A percentile compares a stretch with the other conserved stretches of the same genome.
These are phyloP conservation scores for Leptinotarsa juncta DNA, from an alignment of 2,888 invertebrate species.

Conservation along the genomic window DNA sequence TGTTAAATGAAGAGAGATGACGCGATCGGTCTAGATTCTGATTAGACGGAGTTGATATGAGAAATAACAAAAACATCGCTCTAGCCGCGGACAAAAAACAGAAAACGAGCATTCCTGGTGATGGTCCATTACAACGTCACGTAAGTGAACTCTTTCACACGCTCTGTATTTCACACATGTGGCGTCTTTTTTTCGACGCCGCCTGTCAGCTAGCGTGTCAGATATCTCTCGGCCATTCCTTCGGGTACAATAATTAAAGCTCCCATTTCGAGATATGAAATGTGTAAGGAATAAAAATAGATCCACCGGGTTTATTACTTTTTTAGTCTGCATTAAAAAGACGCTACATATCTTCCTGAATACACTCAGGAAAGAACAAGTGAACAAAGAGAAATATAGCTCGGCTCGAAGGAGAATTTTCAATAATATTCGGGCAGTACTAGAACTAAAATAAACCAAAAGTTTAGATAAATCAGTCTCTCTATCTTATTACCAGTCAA, in stretches of 20 bases:
- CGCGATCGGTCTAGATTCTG: conserved; percentile 7
- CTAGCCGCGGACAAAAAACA: conserved; percentile 38
- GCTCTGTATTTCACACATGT: conserved; percentile 55
- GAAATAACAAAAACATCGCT: conserved; percentile 23
- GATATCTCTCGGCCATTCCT: conserved; percentile 53
- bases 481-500: no score
- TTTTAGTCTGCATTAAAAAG: conserved; percentile 24
- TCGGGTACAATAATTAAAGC: conserved; percentile 52
- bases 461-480: no score
- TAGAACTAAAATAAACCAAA: no score
- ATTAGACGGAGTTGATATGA: conserved; percentile 4
- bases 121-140: conserved; percentile 51
- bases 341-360: conserved; percentile 6
- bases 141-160: conserved; percentile 57
- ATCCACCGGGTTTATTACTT: conserved; percentile 41
- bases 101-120: conserved; percentile 47
- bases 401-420: no score
- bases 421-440: no score
- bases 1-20: conserved; percentile 20
- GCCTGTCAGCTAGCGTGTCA: conserved; percentile 53
- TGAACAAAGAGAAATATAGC: background rate
- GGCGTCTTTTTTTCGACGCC: conserved; percentile 50
- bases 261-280: conserved; percentile 45
- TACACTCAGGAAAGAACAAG: background rate
- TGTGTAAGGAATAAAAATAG: conserved; percentile 44